Evolutionary conservation across 1,140 invertebrate genomes (phyloP).

Genomic region (Pararge aegeria): DNA sequence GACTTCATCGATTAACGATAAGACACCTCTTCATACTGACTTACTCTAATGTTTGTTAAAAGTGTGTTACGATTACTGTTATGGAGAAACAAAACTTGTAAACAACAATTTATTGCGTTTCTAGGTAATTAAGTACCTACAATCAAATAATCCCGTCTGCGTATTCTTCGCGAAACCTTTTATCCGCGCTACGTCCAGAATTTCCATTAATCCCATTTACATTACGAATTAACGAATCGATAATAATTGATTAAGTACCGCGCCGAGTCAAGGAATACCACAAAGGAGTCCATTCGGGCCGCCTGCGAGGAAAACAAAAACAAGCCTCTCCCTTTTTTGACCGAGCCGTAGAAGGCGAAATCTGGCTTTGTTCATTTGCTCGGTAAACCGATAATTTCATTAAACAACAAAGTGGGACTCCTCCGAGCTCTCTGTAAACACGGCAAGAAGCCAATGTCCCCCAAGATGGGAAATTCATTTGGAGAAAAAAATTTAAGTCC

Average conservation of each 20-base stretch:
- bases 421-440: slow-evolving; percentile 67
- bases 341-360: slow-evolving; percentile 65
- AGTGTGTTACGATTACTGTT: too few species aligned
- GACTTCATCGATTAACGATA: too few species aligned
- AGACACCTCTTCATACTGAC: too few species aligned
- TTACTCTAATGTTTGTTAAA: too few species aligned
- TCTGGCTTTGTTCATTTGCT: slow-evolving; percentile 79
- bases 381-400: slow-evolving; percentile 80
- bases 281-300: slow-evolving; percentile 68
- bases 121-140: background rate
- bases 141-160: slow-evolving; percentile 4
- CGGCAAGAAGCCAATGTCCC: slow-evolving; percentile 77
- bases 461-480: slow-evolving; percentile 74
- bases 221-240: slow-evolving; percentile 74
- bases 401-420: slow-evolving; percentile 77
- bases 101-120: too few species aligned
- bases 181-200: slow-evolving; percentile 8
- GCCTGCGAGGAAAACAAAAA: slow-evolving; percentile 74
- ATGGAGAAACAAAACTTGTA: too few species aligned
- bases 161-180: slow-evolving; percentile 11
- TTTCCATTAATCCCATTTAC: slow-evolving; percentile 62
- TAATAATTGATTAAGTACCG: slow-evolving; percentile 77
- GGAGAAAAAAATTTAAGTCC: slow-evolving; percentile 68
- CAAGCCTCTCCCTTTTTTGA: slow-evolving; percentile 72
- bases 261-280: slow-evolving; percentile 53